phyloP scores from a whole-genome alignment of 2,888 invertebrate genomes.

The Allygus modestus region DNA sequence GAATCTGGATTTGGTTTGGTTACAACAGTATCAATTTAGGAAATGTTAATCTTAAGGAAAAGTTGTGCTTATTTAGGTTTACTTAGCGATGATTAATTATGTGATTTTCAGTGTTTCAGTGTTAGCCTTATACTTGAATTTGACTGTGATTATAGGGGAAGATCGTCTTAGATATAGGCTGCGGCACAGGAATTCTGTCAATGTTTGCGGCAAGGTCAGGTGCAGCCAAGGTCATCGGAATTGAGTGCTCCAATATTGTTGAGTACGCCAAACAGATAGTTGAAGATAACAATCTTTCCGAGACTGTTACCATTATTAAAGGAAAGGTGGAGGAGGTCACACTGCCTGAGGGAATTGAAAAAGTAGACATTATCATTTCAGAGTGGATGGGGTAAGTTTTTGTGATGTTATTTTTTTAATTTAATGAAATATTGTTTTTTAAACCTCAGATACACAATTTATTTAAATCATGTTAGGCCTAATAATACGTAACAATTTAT shows the following conservation, averaged over 20 bases:
- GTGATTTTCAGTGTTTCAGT: no score
- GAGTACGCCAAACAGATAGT: constrained; percentile 98
- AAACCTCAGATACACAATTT: no score
- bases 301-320: constrained; percentile 90
- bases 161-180: constrained; percentile 97
- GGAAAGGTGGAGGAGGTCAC: constrained; percentile 78
- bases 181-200: constrained; percentile 98
- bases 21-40: no score
- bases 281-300: constrained; percentile 88
- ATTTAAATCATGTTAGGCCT: no score
- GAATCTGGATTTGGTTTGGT: no score
- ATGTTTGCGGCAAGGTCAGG: constrained; percentile 99
- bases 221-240: constrained; percentile 95
- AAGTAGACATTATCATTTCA: constrained; percentile 94
- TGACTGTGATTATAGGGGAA: constrained; percentile 76
- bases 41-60: no score
- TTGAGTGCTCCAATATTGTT: constrained; percentile 99
- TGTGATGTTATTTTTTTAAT: no score
- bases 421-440: no score
- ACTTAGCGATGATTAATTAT: no score
- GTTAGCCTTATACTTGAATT: no score
- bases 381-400: constrained; percentile 82
- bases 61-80: no score
- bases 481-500: no score
- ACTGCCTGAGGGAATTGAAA: constrained; percentile 81